Base-by-base conservation (phyloP, 2,113 vertebrate genomes). In the Tautogolabrus adspersus region DNA sequence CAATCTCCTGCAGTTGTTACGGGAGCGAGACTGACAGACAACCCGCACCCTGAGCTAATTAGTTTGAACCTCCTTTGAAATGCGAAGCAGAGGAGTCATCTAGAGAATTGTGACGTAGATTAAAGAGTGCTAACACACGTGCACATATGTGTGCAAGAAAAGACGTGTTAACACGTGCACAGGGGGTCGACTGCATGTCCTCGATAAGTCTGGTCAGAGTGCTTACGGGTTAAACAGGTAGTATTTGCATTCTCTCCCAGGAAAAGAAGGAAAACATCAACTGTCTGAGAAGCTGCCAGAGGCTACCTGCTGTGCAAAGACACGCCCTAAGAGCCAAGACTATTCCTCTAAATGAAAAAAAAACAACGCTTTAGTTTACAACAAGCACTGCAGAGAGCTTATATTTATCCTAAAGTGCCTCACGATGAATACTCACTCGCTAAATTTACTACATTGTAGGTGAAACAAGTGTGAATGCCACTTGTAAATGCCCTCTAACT, bases 221-320 rank as follows among this genome's bases (percentile, higher is more conserved):
- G 12, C 68, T 66, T 70, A 87, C 88, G 68, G 66, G 83, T 84
- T 87, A 81, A 86, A 90, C 88, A 89, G 84, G 84, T 85, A 55
- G 37, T 86, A 87, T 91, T 93, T 94, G 87, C 86, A 92, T 93
- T 91, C 57, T 82, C 19, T 61, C n/a, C 72, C 60, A 73, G 67
- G 73, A 84, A 38, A 65, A 79, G 70, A 69, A 57, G 19, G 10
- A 6, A 66, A 52, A 52, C 42, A 40, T 58, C 66, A 81, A 84
- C 72, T 42, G 75, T 75, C 79, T 83, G 58, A 68, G 56, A 73
- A 81, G 80, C 79, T 73, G 75, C 65, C 57, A 70, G 55, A 75
- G 10, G 72, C 73, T 63, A 66, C 77, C 55, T 75, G 84, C 51
- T 54, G 56, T 81, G 70, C 62, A 59, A 68, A 75, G 81, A 87